Conservation (phyloP, 1,140 invertebrate species). For the Trichonephila clavipes region DNA sequence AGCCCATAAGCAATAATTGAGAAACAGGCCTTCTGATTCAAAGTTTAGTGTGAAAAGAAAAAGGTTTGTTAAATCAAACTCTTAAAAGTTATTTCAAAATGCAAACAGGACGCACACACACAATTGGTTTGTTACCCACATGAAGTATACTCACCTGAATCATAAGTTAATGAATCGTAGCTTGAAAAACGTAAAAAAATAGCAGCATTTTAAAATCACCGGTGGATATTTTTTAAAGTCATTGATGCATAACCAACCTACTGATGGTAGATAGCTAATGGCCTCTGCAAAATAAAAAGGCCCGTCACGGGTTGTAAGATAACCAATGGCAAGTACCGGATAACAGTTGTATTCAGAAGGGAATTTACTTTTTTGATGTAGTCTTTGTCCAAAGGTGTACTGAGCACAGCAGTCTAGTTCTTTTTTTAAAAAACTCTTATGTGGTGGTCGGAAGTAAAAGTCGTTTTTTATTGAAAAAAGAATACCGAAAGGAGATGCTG, state of each 20-base stretch:
- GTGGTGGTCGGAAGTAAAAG: background rate
- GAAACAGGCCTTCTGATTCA: background rate
- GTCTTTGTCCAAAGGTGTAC: background rate
- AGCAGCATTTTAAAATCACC: background rate
- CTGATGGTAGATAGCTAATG: constrained; percentile 11
- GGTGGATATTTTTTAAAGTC: constrained; percentile 6
- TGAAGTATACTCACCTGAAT: background rate
- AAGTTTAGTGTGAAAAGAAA: background rate
- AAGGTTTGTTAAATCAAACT: no score
- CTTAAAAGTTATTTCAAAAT: no score
- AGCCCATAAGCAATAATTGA: no score
- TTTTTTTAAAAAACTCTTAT: background rate
- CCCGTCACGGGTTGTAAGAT: constrained; percentile 6
- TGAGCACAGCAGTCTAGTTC: background rate
- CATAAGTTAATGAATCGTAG: background rate
- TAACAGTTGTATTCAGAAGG: constrained; percentile 12
- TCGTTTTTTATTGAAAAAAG: background rate
- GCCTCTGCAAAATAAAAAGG: background rate
- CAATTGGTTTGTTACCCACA: background rate
- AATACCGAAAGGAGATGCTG: background rate
- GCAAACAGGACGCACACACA: background rate
- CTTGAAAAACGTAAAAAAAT: background rate
- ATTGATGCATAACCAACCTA: constrained; percentile 39
- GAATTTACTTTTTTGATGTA: background rate
- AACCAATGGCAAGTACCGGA: constrained; percentile 23